Evolutionary conservation across 2,797 vertebrate genomes (phyloP).

Genomic region (Ambastaia sidthimunki): DNA sequence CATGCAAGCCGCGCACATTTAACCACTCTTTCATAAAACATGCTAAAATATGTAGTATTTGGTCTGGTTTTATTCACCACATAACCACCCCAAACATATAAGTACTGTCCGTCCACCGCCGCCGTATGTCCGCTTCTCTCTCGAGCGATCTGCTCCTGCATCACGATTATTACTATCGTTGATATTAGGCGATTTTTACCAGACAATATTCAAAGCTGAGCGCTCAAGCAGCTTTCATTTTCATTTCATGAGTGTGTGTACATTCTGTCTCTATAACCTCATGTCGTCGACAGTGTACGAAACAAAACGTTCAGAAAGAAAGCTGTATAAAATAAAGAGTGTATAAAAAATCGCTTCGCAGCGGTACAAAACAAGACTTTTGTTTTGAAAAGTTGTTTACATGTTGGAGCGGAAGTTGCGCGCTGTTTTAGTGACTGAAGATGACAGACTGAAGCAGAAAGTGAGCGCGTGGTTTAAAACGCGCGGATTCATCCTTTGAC

Average conservation of each 20-base stretch:
- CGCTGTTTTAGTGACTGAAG: constrained; percentile 74
- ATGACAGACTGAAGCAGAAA: constrained; percentile 74
- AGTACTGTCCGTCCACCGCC: constrained; percentile 80
- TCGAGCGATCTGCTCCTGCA: constrained; percentile 75
- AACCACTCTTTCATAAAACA: neutral
- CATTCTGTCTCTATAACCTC: neutral
- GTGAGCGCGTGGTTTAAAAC: constrained; percentile 85
- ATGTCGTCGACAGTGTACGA: neutral
- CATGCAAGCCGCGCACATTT: neutral
- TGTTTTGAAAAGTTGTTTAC: constrained; percentile 5
- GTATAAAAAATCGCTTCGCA: neutral
- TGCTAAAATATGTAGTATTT: neutral
- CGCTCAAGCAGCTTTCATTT: neutral
- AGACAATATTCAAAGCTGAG: neutral
- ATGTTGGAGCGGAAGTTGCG: constrained; percentile 51
- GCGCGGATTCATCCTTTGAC: constrained; percentile 86
- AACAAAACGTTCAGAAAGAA: neutral
- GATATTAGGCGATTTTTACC: neutral
- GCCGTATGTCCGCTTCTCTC: constrained; percentile 95
- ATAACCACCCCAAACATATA: constrained; percentile 95
- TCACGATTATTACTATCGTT: neutral
- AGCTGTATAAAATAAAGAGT: neutral
- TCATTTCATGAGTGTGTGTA: neutral
- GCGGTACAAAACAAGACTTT: too few species aligned
- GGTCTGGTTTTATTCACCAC: constrained; percentile 81